These are phyloP conservation scores for Haemorhous mexicanus DNA, from an alignment of 2,113 vertebrate genomes.

Conservation along the genomic window DNA sequence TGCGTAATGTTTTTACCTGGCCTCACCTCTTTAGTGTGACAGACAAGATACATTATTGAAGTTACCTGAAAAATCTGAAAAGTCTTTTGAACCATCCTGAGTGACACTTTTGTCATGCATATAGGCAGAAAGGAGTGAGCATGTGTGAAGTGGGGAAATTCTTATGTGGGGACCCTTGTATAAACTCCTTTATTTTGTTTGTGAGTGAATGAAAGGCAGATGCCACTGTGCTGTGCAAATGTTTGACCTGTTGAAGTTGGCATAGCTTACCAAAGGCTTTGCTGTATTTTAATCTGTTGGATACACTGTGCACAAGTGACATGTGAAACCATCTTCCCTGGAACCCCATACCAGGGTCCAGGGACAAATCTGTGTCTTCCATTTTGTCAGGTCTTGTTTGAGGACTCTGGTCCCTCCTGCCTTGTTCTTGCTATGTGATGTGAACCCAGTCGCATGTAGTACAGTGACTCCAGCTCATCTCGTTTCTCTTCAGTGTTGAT, in stretches of 20 bases:
- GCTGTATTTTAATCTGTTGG: background rate
- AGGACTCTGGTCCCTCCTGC: background rate
- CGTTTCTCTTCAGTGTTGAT: background rate
- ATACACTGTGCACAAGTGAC: background rate
- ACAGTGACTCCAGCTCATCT: background rate
- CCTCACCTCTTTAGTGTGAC: background rate
- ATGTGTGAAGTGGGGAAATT: background rate
- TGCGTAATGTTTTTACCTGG: background rate
- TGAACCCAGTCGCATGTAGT: background rate
- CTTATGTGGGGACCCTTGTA: background rate
- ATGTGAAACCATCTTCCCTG: background rate
- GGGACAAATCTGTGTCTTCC: background rate
- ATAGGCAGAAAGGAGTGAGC: background rate
- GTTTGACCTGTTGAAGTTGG: background rate
- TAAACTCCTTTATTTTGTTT: background rate
- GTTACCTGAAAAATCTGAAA: background rate
- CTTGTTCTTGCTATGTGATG: accelerated
- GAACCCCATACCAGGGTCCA: background rate
- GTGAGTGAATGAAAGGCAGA: background rate
- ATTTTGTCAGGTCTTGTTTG: background rate
- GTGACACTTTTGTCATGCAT: background rate
- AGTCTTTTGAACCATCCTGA: background rate
- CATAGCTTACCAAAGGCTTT: background rate
- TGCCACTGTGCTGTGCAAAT: background rate
- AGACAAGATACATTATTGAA: background rate